phyloP scores from a whole-genome alignment of 2,113 vertebrate species.

The Noturus placidus region DNA sequence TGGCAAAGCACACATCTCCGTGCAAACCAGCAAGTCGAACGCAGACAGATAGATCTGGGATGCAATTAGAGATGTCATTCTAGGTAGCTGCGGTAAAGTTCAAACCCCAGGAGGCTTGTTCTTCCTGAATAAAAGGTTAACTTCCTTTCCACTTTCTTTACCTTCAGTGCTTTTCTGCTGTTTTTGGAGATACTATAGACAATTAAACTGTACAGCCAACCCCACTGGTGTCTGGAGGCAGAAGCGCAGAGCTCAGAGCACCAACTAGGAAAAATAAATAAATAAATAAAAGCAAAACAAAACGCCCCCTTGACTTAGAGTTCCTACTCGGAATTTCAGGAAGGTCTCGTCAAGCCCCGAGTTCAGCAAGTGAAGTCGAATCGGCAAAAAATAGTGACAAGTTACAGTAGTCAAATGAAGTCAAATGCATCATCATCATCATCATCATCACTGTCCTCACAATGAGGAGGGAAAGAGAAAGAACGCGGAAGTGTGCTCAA shows the following conservation, averaged over 20 bases:
- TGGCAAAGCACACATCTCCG: constrained; percentile 20
- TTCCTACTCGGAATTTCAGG: neutral
- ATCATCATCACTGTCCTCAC: neutral
- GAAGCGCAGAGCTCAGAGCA: neutral
- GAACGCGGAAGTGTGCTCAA: neutral
- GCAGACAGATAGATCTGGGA: constrained; percentile 31
- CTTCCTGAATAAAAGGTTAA: constrained; percentile 43
- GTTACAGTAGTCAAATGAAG: neutral
- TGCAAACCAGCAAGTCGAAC: constrained; percentile 30
- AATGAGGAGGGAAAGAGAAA: too few species aligned
- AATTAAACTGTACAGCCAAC: neutral
- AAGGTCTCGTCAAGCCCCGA: neutral
- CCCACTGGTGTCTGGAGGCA: neutral
- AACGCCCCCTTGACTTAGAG: neutral
- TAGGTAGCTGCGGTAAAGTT: constrained; percentile 31
- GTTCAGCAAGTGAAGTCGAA: neutral
- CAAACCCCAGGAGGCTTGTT: constrained; percentile 34
- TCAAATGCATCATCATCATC: neutral
- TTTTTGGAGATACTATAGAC: neutral
- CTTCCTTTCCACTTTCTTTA: neutral
- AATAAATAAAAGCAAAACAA: neutral
- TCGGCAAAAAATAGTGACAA: neutral
- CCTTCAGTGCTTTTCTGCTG: neutral
- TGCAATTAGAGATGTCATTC: constrained; percentile 43
- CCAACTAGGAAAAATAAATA: neutral